Evolutionary conservation across 1,140 invertebrate genomes (phyloP).

Genomic region (Drosophila rhopaloa): DNA sequence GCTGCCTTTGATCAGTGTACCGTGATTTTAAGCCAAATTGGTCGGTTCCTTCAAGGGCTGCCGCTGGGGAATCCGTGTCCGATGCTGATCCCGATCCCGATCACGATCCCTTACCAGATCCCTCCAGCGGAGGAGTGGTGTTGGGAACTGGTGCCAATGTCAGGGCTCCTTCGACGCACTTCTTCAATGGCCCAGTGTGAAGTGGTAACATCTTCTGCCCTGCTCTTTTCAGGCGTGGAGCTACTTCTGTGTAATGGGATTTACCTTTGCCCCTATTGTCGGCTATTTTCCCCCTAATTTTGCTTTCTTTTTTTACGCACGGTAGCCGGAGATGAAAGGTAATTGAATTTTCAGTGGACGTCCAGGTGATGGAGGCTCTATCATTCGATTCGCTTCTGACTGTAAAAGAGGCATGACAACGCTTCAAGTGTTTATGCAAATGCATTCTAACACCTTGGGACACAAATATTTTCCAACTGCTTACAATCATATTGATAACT

Average conservation of each 20-base stretch:
- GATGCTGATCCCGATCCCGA: constrained; percentile 23
- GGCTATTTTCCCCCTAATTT: constrained; percentile 22
- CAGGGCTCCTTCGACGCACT: constrained; percentile 70
- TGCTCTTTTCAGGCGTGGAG: constrained; percentile 80
- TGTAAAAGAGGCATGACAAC: constrained; percentile 69
- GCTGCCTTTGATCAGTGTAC: constrained; percentile 82
- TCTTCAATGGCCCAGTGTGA: constrained; percentile 80
- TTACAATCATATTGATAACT: constrained; percentile 79
- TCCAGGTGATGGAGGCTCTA: constrained; percentile 2
- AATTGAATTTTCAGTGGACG: constrained; percentile 35
- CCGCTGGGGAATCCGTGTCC: constrained; percentile 35
- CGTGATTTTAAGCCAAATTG: constrained; percentile 84
- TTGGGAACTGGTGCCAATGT: constrained; percentile 59
- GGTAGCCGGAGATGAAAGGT: constrained; percentile 43
- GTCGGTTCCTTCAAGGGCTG: constrained; percentile 40
- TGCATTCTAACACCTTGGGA: constrained; percentile 82
- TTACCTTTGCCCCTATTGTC: constrained; percentile 54
- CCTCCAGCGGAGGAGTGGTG: constrained; percentile 7
- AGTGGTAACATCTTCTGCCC: constrained; percentile 67
- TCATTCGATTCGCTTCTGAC: constrained; percentile 10
- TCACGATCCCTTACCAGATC: too few species aligned
- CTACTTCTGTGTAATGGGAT: constrained; percentile 76
- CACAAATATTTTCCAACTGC: constrained; percentile 79
- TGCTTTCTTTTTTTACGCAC: constrained; percentile 18
- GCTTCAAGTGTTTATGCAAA: constrained; percentile 83